These are phyloP conservation scores for Halcyon senegalensis DNA, from an alignment of 2,113 vertebrate genomes.

Conservation along the genomic window DNA sequence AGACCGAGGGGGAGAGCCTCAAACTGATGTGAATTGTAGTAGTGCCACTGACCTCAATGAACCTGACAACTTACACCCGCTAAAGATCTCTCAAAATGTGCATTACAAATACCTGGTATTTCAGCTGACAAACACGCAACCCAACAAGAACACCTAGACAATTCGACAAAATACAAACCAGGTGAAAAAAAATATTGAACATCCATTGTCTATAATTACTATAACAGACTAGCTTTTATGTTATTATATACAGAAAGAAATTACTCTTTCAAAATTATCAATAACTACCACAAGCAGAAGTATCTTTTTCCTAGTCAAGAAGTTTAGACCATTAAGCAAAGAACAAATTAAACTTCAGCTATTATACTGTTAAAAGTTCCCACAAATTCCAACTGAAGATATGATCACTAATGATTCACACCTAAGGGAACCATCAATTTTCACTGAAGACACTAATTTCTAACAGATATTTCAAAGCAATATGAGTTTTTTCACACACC, in stretches of 20 bases:
- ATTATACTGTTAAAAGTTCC: neutral
- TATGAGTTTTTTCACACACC: accelerated
- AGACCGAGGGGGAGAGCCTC: neutral
- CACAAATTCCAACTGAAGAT: neutral
- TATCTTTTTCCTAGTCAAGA: neutral
- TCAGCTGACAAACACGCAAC: conserved; percentile 44
- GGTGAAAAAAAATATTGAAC: neutral
- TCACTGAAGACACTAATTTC: neutral
- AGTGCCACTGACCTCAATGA: neutral
- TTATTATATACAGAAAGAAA: neutral
- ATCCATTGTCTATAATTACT: neutral
- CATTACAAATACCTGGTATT: neutral
- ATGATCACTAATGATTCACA: neutral
- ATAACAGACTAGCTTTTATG: neutral
- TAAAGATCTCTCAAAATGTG: neutral
- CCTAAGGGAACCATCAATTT: neutral
- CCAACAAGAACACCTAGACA: conserved; percentile 48
- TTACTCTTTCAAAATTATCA: neutral
- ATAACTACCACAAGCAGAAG: neutral
- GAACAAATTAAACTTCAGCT: neutral
- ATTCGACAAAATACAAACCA: conserved; percentile 34
- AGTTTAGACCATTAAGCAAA: neutral
- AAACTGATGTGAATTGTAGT: neutral
- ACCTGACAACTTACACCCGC: neutral
- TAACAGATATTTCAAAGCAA: neutral